Conservation (phyloP, 2,113 vertebrate genomes). For the Acanthisitta chloris region DNA sequence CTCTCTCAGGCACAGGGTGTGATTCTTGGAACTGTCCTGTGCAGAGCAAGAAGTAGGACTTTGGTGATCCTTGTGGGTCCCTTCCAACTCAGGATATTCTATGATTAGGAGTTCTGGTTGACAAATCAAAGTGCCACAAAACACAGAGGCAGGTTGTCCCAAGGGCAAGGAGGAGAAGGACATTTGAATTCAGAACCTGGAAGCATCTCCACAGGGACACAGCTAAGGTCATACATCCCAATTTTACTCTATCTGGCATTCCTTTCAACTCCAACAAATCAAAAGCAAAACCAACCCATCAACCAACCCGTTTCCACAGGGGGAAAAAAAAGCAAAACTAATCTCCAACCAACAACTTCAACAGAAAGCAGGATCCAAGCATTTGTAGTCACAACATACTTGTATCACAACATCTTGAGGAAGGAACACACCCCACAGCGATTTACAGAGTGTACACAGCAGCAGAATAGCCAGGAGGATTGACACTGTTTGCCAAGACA, state of each 20-base stretch:
- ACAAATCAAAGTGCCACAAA: background rate
- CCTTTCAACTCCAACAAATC: background rate
- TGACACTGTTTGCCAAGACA: background rate
- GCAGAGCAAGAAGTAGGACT: background rate
- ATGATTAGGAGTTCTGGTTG: background rate
- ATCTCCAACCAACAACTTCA: background rate
- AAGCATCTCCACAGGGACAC: background rate
- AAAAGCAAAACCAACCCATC: background rate
- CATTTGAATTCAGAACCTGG: background rate
- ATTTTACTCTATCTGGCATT: background rate
- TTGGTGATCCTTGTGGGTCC: background rate
- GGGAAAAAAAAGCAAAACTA: background rate
- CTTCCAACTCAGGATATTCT: background rate
- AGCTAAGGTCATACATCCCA: background rate
- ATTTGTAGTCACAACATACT: background rate
- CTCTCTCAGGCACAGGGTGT: fast-evolving
- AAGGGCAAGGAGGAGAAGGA: background rate
- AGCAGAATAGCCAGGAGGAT: background rate
- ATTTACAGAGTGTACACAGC: background rate
- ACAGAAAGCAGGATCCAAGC: background rate
- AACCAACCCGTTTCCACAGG: too few species aligned
- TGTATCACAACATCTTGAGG: background rate
- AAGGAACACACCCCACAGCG: background rate
- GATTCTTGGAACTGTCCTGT: background rate
- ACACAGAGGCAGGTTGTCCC: background rate